phyloP scores from a whole-genome alignment of 35 echinoderm and acorn worm genomes.

The Holothuria glaberrima region DNA sequence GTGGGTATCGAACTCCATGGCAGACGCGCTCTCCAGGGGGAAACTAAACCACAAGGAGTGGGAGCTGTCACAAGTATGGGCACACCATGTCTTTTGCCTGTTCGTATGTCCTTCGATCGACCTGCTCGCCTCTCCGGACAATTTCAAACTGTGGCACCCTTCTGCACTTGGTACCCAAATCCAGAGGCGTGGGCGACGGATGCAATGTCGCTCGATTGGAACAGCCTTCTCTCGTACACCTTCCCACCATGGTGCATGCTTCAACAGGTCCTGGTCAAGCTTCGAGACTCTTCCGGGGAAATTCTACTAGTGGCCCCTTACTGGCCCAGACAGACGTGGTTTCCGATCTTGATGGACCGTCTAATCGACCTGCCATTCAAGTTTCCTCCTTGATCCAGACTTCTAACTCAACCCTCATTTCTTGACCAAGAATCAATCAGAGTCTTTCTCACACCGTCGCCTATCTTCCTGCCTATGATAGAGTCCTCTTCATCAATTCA shows the following conservation, averaged over 20 bases:
- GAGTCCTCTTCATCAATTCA: neutral
- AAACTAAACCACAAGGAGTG: neutral
- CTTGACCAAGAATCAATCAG: constrained; percentile 39
- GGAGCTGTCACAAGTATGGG: neutral
- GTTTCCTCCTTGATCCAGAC: neutral
- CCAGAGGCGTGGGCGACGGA: neutral
- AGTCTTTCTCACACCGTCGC: neutral
- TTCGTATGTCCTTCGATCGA: neutral
- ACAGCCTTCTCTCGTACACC: neutral
- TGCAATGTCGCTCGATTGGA: neutral
- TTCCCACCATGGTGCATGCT: neutral
- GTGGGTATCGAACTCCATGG: neutral
- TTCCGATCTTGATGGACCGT: neutral
- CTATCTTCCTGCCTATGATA: constrained; percentile 1
- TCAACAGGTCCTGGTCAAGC: neutral
- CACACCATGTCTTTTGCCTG: neutral
- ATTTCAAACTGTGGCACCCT: too few species aligned
- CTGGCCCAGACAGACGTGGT: neutral
- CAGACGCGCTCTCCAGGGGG: constrained; percentile 1
- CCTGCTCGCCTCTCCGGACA: neutral
- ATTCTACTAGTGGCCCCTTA: neutral
- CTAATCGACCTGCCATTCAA: neutral
- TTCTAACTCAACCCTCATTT: neutral
- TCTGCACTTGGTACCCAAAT: neutral
- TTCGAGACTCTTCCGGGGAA: neutral